Percentiles rank a stretch among this genome's conserved stretches.
phyloP scores from a whole-genome alignment of 2,797 vertebrate genomes.

The Acanthis flammea region DNA sequence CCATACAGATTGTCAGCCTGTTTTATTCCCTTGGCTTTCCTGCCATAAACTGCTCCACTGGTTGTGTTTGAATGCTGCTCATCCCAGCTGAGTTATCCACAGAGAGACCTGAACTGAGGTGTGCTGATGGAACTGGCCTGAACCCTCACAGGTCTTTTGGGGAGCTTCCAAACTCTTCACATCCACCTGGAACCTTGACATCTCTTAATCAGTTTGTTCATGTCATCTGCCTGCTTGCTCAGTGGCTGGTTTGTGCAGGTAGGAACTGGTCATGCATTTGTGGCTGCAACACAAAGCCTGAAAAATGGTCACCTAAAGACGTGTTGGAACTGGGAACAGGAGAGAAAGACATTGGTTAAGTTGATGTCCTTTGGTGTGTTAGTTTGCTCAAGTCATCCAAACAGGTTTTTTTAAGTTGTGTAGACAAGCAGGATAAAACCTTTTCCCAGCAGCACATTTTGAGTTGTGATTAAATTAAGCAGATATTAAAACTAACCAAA shows the following conservation, averaged over 20 bases:
- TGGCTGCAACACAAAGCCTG: not conserved
- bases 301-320: not conserved
- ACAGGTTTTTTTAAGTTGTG: not conserved
- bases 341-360: not conserved
- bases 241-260: not conserved
- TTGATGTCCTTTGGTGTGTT: not conserved
- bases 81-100: not conserved
- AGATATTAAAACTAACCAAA: not conserved
- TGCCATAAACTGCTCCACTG: not conserved
- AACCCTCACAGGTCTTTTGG: not conserved
- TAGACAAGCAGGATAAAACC: not conserved
- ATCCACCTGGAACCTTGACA: not conserved
- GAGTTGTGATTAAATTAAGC: not conserved
- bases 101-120: fast-evolving
- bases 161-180: not conserved
- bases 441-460: not conserved
- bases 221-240: not conserved
- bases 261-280: not conserved
- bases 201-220: not conserved
- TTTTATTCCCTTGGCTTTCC: not conserved
- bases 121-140: not conserved
- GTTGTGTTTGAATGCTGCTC: not conserved
- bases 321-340: not conserved
- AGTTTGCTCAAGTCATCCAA: not conserved
- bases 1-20: not conserved